Conservation (phyloP, 2,888 invertebrate genomes). For the Acronicta aceris region DNA sequence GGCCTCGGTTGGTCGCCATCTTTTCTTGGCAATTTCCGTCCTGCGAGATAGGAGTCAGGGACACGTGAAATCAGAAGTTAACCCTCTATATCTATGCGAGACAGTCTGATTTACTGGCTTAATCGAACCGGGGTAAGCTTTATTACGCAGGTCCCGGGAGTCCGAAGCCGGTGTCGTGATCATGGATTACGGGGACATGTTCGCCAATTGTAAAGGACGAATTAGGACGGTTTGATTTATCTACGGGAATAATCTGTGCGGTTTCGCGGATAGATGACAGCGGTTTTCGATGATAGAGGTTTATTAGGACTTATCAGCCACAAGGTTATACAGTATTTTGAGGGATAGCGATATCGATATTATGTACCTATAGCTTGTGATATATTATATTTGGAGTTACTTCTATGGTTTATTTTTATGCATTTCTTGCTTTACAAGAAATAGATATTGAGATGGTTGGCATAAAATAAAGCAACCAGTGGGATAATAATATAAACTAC, state of each 20-base stretch:
- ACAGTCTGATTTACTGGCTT: constrained; percentile 81
- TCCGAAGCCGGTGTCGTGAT: constrained; percentile 61
- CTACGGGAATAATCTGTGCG: constrained; percentile 45
- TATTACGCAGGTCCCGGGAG: constrained; percentile 71
- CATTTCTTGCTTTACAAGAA: no score
- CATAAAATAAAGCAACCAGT: no score
- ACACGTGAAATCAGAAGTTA: constrained; percentile 84
- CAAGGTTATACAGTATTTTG: constrained; percentile 14
- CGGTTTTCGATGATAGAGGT: constrained; percentile 37
- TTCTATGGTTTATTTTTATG: no score
- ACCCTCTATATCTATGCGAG: constrained; percentile 80
- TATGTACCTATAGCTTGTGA: no score
- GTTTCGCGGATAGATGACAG: constrained; percentile 18
- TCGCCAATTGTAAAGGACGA: constrained; percentile 64
- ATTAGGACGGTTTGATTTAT: constrained; percentile 65
- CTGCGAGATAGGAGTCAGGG: constrained; percentile 76
- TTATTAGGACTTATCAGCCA: constrained; percentile 25
- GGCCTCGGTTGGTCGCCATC: constrained; percentile 69
- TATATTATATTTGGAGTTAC: no score
- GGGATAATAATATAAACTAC: no score
- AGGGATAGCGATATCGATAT: not conserved
- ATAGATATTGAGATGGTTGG: no score
- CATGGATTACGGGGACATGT: constrained; percentile 59
- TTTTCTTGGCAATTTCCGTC: constrained; percentile 83
- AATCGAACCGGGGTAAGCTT: constrained; percentile 77